Evolutionary conservation across 2,888 invertebrate genomes (phyloP), one percentile per base, ranked within the genome.

Genomic region (Temnothorax ravouxi): DNA sequence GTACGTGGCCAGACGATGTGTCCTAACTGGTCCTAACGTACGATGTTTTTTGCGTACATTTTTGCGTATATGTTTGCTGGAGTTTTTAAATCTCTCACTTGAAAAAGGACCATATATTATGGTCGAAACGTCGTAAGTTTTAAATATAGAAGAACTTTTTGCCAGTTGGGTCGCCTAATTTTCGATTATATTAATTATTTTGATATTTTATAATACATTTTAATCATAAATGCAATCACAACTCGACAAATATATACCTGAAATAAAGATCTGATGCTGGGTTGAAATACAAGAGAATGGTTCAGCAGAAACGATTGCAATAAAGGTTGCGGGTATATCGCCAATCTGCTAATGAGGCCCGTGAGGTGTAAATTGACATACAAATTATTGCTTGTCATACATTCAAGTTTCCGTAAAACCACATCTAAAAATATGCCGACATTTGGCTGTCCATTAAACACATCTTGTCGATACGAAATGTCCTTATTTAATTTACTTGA

Each of bases 351-450:
- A 67, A 99, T 96, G 44, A 99, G 96, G 6, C 98, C 98, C 5
- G 99, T 99, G 87, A 99, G 96, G 91, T 98, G 97, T 85, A 99
- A 96, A 95, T 99, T 99, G 29, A 98, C 97, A 89, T 97, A 97
- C 84, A 99, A 95, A 64, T 98, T 97, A 91, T 98, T 98, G 89
- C 97, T 97, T 87, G 98, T 96, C 96, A 99, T 97, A 76, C 97
- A 96, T 92, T 98, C 98, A 62, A 98, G 95, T 94, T 98, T 98
- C 89, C 96, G 96, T 91, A 99, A 96, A 77, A 99, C 95, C 84
- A 97, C 96, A 91, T 97, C 97, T 87, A 99, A 95, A 93, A 99
- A 98, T 81, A 93, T 93, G 29, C 95, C 95, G 52, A 95, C 94
- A 71, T 94, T 95, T 11, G 95, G 95, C 80, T 94, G 94, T 4